phyloP scores from a whole-genome alignment of 2,888 invertebrate genomes.

The Sthenelais limicola region DNA sequence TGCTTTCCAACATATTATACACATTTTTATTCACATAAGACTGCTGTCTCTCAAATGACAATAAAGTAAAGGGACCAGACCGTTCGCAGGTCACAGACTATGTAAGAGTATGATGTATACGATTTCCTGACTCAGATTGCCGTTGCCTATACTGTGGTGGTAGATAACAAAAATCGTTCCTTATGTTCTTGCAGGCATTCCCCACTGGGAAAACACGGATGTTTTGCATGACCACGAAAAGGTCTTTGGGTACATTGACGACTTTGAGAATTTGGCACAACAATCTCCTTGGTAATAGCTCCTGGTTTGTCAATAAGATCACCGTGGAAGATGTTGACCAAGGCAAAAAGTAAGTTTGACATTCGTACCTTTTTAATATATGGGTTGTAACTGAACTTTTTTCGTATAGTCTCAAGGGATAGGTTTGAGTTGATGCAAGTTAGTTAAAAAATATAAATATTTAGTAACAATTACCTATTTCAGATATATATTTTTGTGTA shows the following conservation, averaged over 20 bases:
- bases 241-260: background rate
- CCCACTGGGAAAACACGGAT: background rate
- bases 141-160: background rate
- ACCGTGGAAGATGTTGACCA: conserved; percentile 56
- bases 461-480: background rate
- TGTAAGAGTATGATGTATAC: no score
- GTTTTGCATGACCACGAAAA: background rate
- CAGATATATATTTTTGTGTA: conserved; percentile 22
- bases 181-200: conserved; percentile 28
- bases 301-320: conserved; percentile 27
- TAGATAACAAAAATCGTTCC: background rate
- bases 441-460: background rate
- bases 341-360: conserved; percentile 64
- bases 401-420: background rate
- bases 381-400: background rate
- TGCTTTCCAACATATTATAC: no score
- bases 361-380: background rate
- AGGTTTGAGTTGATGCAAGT: no score
- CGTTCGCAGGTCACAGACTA: no score
- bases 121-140: no score
- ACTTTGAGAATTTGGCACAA: conserved; percentile 21
- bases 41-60: no score
- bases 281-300: conserved; percentile 41
- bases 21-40: no score
- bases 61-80: no score